A percentile compares a stretch with the other conserved stretches of the same genome.
Evolutionary conservation across 2,888 invertebrate genomes (phyloP).

Genomic region (Agonopterix alstromeriana): DNA sequence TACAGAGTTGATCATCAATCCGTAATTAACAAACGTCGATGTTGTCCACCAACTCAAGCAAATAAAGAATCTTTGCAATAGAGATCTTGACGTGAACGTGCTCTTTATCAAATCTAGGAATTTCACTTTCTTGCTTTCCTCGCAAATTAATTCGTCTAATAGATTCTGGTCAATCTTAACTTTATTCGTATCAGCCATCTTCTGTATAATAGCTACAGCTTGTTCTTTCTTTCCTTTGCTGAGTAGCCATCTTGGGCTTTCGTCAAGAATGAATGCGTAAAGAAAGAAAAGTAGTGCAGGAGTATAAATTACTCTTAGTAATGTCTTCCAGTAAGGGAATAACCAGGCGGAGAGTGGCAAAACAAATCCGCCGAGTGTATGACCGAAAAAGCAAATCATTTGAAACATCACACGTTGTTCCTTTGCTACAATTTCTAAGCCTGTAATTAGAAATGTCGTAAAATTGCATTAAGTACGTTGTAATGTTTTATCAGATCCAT

Average conservation of each 20-base stretch:
- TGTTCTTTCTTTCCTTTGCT: conserved; percentile 80
- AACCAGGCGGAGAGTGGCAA: conserved; percentile 41
- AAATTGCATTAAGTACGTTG: too few relatives aligned
- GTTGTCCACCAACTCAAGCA: conserved; percentile 74
- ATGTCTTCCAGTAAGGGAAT: conserved; percentile 81
- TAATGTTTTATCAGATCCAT: too few relatives aligned
- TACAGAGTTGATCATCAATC: conserved; percentile 84
- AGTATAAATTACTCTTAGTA: conserved; percentile 80
- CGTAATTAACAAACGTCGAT: conserved; percentile 86
- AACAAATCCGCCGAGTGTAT: conserved; percentile 31
- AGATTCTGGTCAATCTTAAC: conserved; percentile 35
- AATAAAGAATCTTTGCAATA: conserved; percentile 49
- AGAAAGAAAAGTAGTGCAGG: conserved; percentile 81
- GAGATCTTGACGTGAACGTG: conserved; percentile 42
- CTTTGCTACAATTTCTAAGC: conserved; percentile 49
- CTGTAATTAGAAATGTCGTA: conserved; percentile 25
- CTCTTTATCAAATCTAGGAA: conserved; percentile 35
- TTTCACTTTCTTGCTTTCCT: conserved; percentile 27
- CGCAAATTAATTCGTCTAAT: conserved; percentile 34
- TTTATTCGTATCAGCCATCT: conserved; percentile 72
- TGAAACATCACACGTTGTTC: conserved; percentile 44
- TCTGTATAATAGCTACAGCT: conserved; percentile 78
- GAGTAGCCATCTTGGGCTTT: conserved; percentile 89
- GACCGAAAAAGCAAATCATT: conserved; percentile 37
- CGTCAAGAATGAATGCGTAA: conserved; percentile 81